Evolutionary conservation across 2,113 vertebrate species (phyloP), one percentile per base, ranked within the genome.

Genomic region (Daubentonia madagascariensis): DNA sequence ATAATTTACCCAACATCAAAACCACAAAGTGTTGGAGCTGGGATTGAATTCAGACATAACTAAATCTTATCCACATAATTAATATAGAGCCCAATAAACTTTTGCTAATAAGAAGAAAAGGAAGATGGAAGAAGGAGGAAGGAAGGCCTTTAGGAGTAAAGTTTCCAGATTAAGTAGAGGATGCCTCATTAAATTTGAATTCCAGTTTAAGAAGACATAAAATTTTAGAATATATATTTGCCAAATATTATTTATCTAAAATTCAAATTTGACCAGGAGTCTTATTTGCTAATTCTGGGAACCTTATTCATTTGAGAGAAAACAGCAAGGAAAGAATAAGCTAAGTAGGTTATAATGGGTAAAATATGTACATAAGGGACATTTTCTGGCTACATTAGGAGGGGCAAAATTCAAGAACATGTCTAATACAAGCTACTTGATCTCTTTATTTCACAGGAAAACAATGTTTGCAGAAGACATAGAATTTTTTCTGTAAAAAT

Each of bases 241-340:
- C 37, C 59, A 94, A 86, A 78, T 89, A 86, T 57, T 73, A 95
- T 81, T 59, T 89, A 68, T 65, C 81, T 85, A 52, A 93, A 85
- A 54, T 79, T 85, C 63, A 96, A 63, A 85, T 93, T 63, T 78
- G 35, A 43, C 50, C 81, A 37, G 12, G 30, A 88, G 20, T 87
- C 50, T 48, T 67, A 73, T 91, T 91, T 83, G 32, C 37, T 85
- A 80, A 80, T 85, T 91, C 8, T 85, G 12, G 54, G 54, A 87
- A 48, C 4, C 10, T 61, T 90, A 67, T 54, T 35, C 57, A 68
- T 75, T 30, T 75, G 72, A 85, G 52, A 81, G 18, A 28, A 88
- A 93, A 65, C 23, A 88, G 13, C 28, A 87, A 65, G 11, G 32
- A n/a, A 96, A 65, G 5, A 59, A 6, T 43, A 75, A 52, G 32